phyloP scores from a whole-genome alignment of 1,140 invertebrate species.

The Cepaea nemoralis region DNA sequence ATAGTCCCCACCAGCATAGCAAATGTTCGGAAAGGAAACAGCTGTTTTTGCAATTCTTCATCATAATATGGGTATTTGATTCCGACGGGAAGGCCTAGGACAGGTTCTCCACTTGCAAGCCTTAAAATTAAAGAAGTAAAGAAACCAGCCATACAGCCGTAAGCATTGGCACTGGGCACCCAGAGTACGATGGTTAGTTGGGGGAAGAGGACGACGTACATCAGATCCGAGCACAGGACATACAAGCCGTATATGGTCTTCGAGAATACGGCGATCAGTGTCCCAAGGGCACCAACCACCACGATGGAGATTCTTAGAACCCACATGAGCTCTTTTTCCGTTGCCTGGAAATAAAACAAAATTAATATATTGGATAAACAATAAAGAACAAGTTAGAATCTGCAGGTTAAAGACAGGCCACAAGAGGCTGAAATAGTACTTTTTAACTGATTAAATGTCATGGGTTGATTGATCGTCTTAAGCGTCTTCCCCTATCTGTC shows the following conservation, averaged over 20 bases:
- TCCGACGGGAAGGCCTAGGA: constrained; percentile 83
- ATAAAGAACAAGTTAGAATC: constrained; percentile 16
- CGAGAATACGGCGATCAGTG: constrained; percentile 53
- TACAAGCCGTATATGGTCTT: constrained; percentile 58
- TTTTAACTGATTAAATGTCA: no score
- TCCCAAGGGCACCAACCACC: constrained; percentile 50
- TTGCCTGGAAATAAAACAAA: constrained; percentile 49
- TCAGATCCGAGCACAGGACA: constrained; percentile 55
- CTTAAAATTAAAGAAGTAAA: constrained; percentile 88
- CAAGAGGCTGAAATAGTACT: no score
- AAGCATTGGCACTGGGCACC: constrained; percentile 83
- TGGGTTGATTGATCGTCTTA: no score
- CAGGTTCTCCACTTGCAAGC: constrained; percentile 85
- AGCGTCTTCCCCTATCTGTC: background rate
- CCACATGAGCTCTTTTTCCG: constrained; percentile 56
- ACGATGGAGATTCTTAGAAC: constrained; percentile 53
- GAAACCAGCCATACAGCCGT: constrained; percentile 87
- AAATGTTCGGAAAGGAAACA: constrained; percentile 63
- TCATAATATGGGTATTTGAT: constrained; percentile 90
- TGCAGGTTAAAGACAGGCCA: constrained; percentile 6
- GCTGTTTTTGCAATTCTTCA: constrained; percentile 71
- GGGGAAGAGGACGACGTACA: constrained; percentile 60
- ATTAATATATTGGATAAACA: background rate
- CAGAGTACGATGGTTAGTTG: constrained; percentile 55
- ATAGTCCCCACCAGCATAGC: constrained; percentile 51